A percentile compares a stretch with the other conserved stretches of the same genome.
These are phyloP conservation scores for Drosophila kambysellisi DNA, from an alignment of 2,888 invertebrate species.

Conservation along the genomic window DNA sequence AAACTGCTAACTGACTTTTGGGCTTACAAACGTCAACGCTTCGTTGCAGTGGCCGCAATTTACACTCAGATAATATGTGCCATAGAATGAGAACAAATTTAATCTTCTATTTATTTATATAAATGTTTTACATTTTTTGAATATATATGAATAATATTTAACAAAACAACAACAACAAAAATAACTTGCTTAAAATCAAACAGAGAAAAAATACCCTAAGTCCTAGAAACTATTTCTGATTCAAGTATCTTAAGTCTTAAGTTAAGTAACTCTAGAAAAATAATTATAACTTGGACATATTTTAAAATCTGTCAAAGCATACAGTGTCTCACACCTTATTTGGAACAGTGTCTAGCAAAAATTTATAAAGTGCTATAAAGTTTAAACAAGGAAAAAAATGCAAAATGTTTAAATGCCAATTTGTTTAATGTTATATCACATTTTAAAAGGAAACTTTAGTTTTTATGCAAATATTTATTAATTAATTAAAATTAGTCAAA, in stretches of 20 bases:
- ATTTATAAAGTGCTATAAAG: no score
- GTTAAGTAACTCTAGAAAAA: not conserved
- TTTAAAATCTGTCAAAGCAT: not conserved
- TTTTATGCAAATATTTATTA: no score
- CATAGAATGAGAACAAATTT: not conserved
- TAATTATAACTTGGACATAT: not conserved
- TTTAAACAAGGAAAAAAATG: no score
- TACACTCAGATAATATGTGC: not conserved
- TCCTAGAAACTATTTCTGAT: not conserved
- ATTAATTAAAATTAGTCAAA: no score
- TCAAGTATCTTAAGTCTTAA: not conserved
- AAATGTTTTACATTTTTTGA: not conserved
- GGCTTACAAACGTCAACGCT: conserved; percentile 19
- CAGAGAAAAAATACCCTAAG: not conserved
- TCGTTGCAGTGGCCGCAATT: not conserved
- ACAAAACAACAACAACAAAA: no score
- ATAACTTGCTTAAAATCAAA: not conserved
- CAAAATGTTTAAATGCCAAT: no score
- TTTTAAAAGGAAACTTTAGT: no score
- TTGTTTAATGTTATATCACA: no score
- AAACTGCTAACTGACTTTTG: conserved; percentile 39
- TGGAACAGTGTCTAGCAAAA: no score
- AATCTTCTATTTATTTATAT: not conserved
- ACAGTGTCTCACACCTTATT: no score
- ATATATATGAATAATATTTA: not conserved